Percentiles rank a stretch among this genome's conserved stretches.
Evolutionary conservation across 2,888 invertebrate species (phyloP).

Genomic region (Cylloceria caligata): DNA sequence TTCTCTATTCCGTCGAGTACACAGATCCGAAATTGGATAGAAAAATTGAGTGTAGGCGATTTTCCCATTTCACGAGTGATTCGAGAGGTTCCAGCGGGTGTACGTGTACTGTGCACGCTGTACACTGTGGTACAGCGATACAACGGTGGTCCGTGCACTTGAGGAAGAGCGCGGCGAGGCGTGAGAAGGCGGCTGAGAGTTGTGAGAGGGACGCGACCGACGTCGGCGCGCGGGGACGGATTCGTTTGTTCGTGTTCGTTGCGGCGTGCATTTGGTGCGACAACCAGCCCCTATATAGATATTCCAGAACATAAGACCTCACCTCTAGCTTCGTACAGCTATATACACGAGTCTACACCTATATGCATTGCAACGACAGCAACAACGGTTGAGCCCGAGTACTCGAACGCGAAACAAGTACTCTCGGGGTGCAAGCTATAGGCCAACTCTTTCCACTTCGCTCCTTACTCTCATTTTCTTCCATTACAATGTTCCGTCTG

Average conservation of each 20-base stretch:
- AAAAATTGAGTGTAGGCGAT: constrained; percentile 64
- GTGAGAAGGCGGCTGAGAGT: constrained; percentile 28
- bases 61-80: constrained; percentile 65
- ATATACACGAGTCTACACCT: not conserved
- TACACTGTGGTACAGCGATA: not conserved
- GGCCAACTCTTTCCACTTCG: not conserved
- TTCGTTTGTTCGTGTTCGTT: constrained; percentile 63
- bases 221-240: constrained; percentile 31
- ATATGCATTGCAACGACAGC: constrained; percentile 28
- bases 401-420: constrained; percentile 53
- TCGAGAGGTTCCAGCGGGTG: constrained; percentile 51
- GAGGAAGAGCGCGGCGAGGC: not conserved
- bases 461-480: constrained; percentile 47
- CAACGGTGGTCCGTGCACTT: constrained; percentile 1
- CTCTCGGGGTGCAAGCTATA: constrained; percentile 27
- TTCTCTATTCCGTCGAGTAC: constrained; percentile 46
- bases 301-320: not conserved
- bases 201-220: constrained; percentile 25
- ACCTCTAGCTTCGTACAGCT: not conserved
- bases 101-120: constrained; percentile 7
- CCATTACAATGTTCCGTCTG: constrained; percentile 50
- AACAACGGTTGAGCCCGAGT: constrained; percentile 40
- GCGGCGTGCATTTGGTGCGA: constrained; percentile 61
- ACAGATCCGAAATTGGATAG: constrained; percentile 52
- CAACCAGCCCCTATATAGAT: constrained; percentile 30